These are phyloP conservation scores for Montipora efflorescens DNA, from an alignment of 64 coral and sea anemone genomes.

Conservation along the genomic window DNA sequence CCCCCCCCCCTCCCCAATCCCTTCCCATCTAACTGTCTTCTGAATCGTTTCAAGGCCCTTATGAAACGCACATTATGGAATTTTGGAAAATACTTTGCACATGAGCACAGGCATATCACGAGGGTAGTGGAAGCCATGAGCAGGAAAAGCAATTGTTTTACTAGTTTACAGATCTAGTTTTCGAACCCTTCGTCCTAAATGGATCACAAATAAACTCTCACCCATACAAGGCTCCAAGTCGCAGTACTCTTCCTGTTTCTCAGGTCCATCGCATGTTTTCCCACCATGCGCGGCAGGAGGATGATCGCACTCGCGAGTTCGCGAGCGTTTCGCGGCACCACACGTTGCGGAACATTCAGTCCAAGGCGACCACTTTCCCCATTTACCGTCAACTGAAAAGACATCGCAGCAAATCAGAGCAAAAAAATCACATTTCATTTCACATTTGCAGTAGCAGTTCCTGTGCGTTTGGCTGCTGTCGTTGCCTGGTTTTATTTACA, in stretches of 20 bases:
- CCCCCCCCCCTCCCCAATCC: too few relatives aligned
- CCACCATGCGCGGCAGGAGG: conserved; percentile 95
- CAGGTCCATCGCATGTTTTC: conserved; percentile 83
- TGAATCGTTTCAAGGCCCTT: too few relatives aligned
- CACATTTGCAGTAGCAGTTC: too few relatives aligned
- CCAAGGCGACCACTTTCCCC: conserved; percentile 87
- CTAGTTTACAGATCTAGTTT: too few relatives aligned
- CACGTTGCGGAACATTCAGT: conserved; percentile 87
- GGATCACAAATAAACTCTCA: conserved; percentile 2
- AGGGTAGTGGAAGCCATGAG: too few relatives aligned
- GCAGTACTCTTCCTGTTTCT: conserved; percentile 92
- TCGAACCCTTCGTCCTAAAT: background rate
- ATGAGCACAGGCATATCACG: too few relatives aligned
- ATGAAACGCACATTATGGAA: too few relatives aligned
- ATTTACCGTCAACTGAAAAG: conserved; percentile 87
- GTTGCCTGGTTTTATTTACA: too few relatives aligned
- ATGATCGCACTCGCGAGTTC: conserved; percentile 85
- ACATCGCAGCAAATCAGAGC: background rate
- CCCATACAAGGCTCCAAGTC: conserved; percentile 81
- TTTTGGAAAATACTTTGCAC: too few relatives aligned
- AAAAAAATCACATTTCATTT: background rate
- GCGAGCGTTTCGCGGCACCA: conserved; percentile 85
- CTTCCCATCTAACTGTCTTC: too few relatives aligned
- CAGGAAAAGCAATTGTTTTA: too few relatives aligned
- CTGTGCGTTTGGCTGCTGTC: too few relatives aligned